Evolutionary conservation across 2,888 invertebrate species (phyloP).

Genomic region (Hoplodrina blanda): DNA sequence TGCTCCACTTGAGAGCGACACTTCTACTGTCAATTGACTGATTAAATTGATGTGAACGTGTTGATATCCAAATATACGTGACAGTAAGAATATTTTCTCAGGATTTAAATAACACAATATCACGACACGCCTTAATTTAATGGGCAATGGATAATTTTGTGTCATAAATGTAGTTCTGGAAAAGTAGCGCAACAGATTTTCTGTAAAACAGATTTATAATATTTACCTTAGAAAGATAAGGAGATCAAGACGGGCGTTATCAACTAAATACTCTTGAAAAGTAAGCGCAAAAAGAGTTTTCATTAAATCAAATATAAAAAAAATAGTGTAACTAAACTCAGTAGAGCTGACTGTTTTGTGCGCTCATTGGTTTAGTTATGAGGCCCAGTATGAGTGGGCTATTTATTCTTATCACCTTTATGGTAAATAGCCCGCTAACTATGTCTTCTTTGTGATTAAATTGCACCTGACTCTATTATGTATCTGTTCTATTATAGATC

Average conservation of each 20-base stretch:
- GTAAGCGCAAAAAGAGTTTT: slow-evolving; percentile 16
- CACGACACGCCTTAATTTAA: neutral
- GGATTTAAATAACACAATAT: neutral
- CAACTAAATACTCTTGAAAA: slow-evolving; percentile 12
- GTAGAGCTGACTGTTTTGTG: slow-evolving; percentile 24
- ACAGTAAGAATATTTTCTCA: neutral
- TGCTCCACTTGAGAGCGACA: slow-evolving; percentile 68
- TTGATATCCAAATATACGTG: slow-evolving; percentile 22
- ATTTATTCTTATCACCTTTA: slow-evolving; percentile 40
- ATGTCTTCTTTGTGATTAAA: slow-evolving; percentile 49
- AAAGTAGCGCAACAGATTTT: neutral
- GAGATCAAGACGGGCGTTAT: slow-evolving; percentile 33
- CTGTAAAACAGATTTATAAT: slow-evolving; percentile 3
- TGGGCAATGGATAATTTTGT: neutral
- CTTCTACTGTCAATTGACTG: slow-evolving; percentile 70
- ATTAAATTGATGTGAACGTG: slow-evolving; percentile 64
- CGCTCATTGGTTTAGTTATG: slow-evolving; percentile 33
- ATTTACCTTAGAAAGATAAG: slow-evolving; percentile 49
- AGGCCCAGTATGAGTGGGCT: slow-evolving; percentile 26
- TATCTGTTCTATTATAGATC: slow-evolving; percentile 40
- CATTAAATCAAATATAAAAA: slow-evolving; percentile 31
- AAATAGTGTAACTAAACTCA: slow-evolving; percentile 7
- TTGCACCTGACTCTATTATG: slow-evolving; percentile 42
- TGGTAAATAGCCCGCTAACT: slow-evolving; percentile 44
- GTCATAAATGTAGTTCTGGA: neutral